A percentile compares a stretch with the other conserved stretches of the same genome.
Conservation (phyloP, 2,113 vertebrate species). For the Scytalopus superciliaris region DNA sequence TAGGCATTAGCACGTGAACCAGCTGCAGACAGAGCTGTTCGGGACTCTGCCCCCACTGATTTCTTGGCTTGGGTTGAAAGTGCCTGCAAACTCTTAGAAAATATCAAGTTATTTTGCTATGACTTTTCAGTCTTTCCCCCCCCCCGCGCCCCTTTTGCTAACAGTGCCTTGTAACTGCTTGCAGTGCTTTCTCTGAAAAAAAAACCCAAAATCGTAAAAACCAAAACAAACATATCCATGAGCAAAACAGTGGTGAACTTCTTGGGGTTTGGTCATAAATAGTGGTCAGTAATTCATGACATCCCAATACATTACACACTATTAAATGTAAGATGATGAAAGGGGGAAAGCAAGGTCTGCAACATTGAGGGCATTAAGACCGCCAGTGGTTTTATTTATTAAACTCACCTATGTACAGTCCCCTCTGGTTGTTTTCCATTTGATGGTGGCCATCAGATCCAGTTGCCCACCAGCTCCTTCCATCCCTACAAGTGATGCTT, state of each 20-base stretch:
- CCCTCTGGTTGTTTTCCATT: background rate
- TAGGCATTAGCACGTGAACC: background rate
- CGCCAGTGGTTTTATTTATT: background rate
- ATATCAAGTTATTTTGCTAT: background rate
- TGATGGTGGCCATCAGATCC: background rate
- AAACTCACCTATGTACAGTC: background rate
- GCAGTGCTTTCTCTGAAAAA: background rate
- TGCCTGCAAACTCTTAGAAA: background rate
- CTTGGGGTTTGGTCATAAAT: background rate
- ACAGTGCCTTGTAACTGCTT: background rate
- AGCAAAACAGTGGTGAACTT: background rate
- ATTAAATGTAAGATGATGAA: background rate
- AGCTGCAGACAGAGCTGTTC: background rate
- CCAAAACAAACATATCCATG: accelerated
- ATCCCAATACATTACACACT: background rate
- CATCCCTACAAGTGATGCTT: background rate
- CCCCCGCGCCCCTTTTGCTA: accelerated
- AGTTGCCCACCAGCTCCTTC: background rate
- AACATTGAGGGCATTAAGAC: accelerated
- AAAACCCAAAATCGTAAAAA: too few species aligned
- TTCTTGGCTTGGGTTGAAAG: background rate
- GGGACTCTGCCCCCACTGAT: too few species aligned
- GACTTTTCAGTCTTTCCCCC: background rate
- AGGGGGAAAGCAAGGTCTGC: background rate
- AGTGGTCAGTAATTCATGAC: background rate